phyloP scores from a whole-genome alignment of 2,888 invertebrate species.

The Andrena bucephala region DNA sequence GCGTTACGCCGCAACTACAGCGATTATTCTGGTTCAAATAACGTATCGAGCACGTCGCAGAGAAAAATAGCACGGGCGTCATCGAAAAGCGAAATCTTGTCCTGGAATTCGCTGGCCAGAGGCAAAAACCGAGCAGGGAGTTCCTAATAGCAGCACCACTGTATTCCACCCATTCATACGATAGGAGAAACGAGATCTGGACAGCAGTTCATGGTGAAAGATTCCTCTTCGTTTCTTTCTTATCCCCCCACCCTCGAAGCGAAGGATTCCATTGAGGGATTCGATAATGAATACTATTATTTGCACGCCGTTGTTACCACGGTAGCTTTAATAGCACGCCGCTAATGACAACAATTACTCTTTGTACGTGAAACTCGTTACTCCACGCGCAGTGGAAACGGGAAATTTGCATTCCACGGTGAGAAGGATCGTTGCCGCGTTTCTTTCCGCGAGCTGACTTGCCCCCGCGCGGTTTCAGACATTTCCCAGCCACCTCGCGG shows the following conservation, averaged over 20 bases:
- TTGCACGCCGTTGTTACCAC: not conserved
- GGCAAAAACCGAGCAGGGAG: not conserved
- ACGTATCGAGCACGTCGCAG: not conserved
- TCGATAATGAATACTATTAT: conserved; percentile 34
- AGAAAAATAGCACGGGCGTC: not conserved
- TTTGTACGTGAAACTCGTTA: conserved; percentile 20
- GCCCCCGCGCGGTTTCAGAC: not conserved
- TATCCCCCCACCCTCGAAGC: not conserved
- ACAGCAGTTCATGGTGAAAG: not conserved
- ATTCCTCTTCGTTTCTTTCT: not conserved
- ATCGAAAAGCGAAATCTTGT: not conserved
- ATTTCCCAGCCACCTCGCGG: not conserved
- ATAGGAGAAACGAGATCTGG: not conserved
- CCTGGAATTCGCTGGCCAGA: not conserved
- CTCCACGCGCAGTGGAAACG: conserved; percentile 6
- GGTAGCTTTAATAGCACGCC: not conserved
- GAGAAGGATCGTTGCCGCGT: conserved; percentile 3
- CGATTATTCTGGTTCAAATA: not conserved
- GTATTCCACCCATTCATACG: not conserved
- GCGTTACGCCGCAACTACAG: not conserved
- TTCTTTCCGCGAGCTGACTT: conserved; percentile 1
- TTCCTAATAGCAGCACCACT: not conserved
- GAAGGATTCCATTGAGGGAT: conserved; percentile 13
- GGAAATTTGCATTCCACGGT: conserved; percentile 25
- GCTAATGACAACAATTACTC: conserved; percentile 37